A percentile compares a stretch with the other conserved stretches of the same genome.
Conservation (phyloP, 2,888 invertebrate species). For the Abscondita cerata region DNA sequence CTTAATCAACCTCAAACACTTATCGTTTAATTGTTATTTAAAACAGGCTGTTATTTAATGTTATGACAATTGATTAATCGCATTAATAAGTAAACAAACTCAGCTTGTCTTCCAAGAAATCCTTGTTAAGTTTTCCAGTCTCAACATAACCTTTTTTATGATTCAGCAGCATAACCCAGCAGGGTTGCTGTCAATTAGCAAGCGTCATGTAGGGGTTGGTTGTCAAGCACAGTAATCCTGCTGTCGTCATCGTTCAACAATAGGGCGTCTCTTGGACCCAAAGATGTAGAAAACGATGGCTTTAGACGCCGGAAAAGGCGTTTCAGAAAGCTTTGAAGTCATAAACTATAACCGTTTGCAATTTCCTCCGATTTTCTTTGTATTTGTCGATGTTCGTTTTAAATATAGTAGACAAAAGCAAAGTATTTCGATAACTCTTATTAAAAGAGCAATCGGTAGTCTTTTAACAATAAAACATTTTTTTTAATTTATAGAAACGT, state of each 20-base stretch:
- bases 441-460: conserved; percentile 3
- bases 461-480: not conserved
- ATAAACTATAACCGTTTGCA: conserved; percentile 16
- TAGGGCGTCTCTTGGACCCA: conserved; percentile 32
- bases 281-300: conserved; percentile 27
- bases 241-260: conserved; percentile 32
- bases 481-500: conserved; percentile 15
- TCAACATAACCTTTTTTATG: conserved; percentile 23
- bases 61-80: too few relatives aligned
- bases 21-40: too few relatives aligned
- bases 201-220: conserved; percentile 33
- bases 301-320: conserved; percentile 1
- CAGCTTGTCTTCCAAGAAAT: too few relatives aligned
- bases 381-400: conserved; percentile 11
- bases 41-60: too few relatives aligned
- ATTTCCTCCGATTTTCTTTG: not conserved
- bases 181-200: conserved; percentile 41
- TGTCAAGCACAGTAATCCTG: conserved; percentile 37
- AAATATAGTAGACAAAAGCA: conserved; percentile 1
- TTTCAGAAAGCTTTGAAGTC: conserved; percentile 7
- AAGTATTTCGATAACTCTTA: conserved; percentile 6
- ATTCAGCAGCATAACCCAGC: conserved; percentile 30
- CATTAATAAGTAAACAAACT: too few relatives aligned
- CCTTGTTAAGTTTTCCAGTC: conserved; percentile 11
- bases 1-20: too few relatives aligned